Percentiles rank a stretch among this genome's conserved stretches.
phyloP scores from a whole-genome alignment of 2,113 vertebrate genomes.

The Pseudolaguvia tuberculata region DNA sequence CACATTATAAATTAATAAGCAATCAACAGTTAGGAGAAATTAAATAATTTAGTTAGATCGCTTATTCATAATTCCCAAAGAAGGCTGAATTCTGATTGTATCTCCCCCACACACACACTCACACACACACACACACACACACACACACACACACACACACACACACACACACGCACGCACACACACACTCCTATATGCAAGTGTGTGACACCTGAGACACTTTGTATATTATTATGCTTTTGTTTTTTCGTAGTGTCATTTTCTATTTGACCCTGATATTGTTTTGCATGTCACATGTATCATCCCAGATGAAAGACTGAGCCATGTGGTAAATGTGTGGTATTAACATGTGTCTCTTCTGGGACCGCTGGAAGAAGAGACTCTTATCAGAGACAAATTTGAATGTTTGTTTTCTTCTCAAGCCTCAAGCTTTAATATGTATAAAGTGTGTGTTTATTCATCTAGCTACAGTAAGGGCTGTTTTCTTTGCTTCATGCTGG shows the following conservation, averaged over 20 bases:
- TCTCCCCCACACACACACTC: background rate
- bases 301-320: constrained; percentile 13
- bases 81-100: constrained; percentile 18
- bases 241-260: constrained; percentile 23
- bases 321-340: constrained; percentile 23
- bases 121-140: background rate
- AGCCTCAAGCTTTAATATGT: background rate
- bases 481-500: background rate
- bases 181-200: constrained; percentile 3
- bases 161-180: background rate
- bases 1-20: constrained; percentile 74
- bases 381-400: constrained; percentile 6
- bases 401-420: constrained; percentile 12
- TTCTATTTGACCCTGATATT: constrained; percentile 8
- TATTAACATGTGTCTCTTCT: constrained; percentile 21
- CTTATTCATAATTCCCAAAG: constrained; percentile 43
- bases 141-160: too few species aligned
- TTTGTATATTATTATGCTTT: background rate
- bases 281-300: constrained; percentile 5
- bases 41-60: constrained; percentile 71
- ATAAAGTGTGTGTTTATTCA: background rate
- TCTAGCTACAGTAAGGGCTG: background rate
- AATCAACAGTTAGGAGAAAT: constrained; percentile 76
- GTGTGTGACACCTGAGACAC: background rate
- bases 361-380: background rate